Conservation (phyloP, 2,113 vertebrate genomes). For the Myocastor coypus region DNA sequence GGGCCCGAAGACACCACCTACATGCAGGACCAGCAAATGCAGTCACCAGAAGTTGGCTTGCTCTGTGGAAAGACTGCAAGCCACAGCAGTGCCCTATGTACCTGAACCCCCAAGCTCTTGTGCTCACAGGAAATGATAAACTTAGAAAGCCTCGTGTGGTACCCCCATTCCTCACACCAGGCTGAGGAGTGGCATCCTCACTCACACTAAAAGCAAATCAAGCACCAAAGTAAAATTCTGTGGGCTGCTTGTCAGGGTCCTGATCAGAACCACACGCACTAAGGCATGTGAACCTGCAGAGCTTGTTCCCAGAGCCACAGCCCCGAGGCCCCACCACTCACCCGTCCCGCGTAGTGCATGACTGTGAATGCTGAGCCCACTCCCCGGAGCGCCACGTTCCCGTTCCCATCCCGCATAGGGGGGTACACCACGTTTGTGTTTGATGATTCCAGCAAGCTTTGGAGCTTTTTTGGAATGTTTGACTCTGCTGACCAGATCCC, state of each 20-base stretch:
- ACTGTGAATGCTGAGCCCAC: conserved; percentile 92
- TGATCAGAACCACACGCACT: background rate
- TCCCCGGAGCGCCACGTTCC: conserved; percentile 93
- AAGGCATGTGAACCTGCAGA: background rate
- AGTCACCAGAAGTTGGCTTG: background rate
- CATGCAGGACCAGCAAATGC: background rate
- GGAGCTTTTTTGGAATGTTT: conserved; percentile 92
- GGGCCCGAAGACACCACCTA: background rate
- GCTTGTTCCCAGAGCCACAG: background rate
- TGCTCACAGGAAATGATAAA: background rate
- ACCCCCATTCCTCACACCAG: too few species aligned
- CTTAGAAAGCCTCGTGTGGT: background rate
- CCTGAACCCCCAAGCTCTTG: background rate
- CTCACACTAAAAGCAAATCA: background rate
- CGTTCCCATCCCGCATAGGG: conserved; percentile 95
- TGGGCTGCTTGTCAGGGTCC: background rate
- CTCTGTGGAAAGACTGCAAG: background rate
- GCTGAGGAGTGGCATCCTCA: background rate
- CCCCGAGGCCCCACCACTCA: conserved; percentile 80
- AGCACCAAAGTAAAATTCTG: background rate
- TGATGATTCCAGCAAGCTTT: conserved; percentile 90
- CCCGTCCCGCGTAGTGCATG: conserved; percentile 94
- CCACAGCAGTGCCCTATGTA: background rate
- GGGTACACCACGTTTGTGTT: conserved; percentile 89
- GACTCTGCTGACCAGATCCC: conserved; percentile 90